These are phyloP conservation scores for Idaea biselata DNA, from an alignment of 2,888 invertebrate genomes.

Conservation along the genomic window DNA sequence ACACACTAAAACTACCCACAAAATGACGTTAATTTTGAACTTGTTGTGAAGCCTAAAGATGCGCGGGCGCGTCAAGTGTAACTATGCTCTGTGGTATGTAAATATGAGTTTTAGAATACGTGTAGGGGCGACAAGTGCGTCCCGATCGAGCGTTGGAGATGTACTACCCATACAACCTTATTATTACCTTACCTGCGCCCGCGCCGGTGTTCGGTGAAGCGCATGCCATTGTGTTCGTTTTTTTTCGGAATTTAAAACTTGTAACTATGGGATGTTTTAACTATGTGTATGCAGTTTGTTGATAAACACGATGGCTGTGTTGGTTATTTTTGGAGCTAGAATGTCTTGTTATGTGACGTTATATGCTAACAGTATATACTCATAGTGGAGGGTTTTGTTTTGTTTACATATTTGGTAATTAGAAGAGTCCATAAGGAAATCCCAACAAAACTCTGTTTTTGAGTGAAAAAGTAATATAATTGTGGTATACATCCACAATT, in stretches of 20 bases:
- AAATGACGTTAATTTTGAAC: neutral
- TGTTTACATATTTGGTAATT: too few species aligned
- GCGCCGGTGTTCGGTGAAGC: neutral
- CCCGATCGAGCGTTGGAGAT: constrained; percentile 44
- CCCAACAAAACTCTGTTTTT: too few species aligned
- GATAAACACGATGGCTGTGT: neutral
- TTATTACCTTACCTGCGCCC: neutral
- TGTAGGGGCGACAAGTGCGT: constrained; percentile 40
- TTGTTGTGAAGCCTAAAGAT: constrained; percentile 6
- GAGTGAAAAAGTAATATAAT: too few species aligned
- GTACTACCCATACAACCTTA: constrained; percentile 35
- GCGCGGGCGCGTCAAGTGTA: constrained; percentile 36
- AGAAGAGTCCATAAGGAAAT: too few species aligned
- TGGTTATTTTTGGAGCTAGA: neutral
- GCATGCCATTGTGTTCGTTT: neutral
- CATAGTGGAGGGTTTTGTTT: neutral
- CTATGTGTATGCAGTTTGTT: neutral
- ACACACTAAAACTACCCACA: neutral
- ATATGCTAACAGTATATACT: neutral
- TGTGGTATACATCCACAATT: too few species aligned
- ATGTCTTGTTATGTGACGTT: neutral
- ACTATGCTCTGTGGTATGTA: constrained; percentile 27
- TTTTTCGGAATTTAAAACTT: neutral
- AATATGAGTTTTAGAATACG: constrained; percentile 23
- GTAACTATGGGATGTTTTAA: constrained; percentile 1